Evolutionary conservation across 2,888 invertebrate genomes (phyloP), one percentile per base, ranked within the genome.

Genomic region (Dexiosoma caninum): DNA sequence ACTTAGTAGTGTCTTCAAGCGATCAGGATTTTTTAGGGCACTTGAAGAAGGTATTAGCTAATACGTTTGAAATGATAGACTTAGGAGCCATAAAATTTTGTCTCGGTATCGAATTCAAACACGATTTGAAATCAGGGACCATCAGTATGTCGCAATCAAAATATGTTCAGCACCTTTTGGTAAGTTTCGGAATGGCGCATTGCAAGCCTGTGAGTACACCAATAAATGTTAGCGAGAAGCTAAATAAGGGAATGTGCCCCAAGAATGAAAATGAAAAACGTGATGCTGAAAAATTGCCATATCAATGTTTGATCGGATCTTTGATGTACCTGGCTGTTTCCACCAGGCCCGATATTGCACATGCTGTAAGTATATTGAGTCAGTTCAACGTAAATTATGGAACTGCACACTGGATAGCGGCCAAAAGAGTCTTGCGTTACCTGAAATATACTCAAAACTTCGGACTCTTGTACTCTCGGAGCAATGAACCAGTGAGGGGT

Each of bases 301-400:
- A 78, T 49, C 80, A 82, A 57, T 42, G 44, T 67, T 46, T 79
- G 2, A 16, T 83, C 1, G 78, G 79, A 14, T 60, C 74, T 1
- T 42, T 82, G 10, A 83, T 83, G 83, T 83, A 79, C 37, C 59
- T 82, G 2, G 81, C 83, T n/a, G 67, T 78, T 14, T 82, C 64
- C 8, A 83, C 80, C 7, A 62, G 78, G 19, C n/a, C n/a, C n/a
- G n/a, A n/a, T n/a, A n/a, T n/a, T n/a, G n/a, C n/a, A n/a, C n/a
- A n/a, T n/a, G n/a, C n/a, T n/a, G n/a, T n/a, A n/a, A n/a, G n/a
- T n/a, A n/a, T n/a, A n/a, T n/a, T n/a, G n/a, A n/a, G n/a, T n/a
- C n/a, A n/a, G n/a, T n/a, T n/a, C n/a, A n/a, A 82, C 46, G 6
- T 37, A 1, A 51, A 59, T 42, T 81, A 72, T 37, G 78, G 71